A percentile compares a stretch with the other conserved stretches of the same genome.
These are phyloP conservation scores for Vultur gryphus DNA, from an alignment of 2,797 vertebrate genomes.

Conservation along the genomic window DNA sequence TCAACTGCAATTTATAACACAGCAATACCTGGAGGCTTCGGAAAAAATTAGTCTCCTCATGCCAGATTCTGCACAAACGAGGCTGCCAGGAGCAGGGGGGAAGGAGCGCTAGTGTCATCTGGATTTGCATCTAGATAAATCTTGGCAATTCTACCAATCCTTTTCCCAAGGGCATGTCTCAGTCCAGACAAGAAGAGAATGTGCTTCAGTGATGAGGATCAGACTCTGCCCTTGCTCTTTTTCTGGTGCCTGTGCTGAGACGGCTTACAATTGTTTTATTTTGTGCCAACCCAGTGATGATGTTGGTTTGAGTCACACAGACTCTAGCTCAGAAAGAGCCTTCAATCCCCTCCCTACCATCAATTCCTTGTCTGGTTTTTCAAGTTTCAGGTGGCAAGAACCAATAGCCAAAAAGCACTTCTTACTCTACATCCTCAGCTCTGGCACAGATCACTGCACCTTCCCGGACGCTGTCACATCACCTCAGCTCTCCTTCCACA, in stretches of 20 bases:
- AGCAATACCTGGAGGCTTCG: not conserved
- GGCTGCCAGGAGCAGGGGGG: not conserved
- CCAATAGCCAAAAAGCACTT: fast-evolving
- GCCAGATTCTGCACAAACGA: not conserved
- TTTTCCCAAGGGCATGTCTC: not conserved
- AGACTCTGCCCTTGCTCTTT: not conserved
- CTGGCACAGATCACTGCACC: not conserved
- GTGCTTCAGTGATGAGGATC: not conserved
- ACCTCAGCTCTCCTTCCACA: not conserved
- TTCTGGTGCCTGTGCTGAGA: not conserved
- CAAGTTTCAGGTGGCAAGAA: not conserved
- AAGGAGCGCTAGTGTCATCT: not conserved
- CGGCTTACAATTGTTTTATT: not conserved
- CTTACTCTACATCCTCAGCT: not conserved
- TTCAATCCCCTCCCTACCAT: not conserved
- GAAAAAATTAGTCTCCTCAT: not conserved
- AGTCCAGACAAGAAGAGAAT: fast-evolving
- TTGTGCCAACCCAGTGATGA: not conserved
- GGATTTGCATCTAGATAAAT: not conserved
- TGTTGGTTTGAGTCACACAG: not conserved
- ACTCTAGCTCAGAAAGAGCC: not conserved
- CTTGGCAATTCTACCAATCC: not conserved
- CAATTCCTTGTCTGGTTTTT: not conserved
- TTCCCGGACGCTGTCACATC: not conserved
- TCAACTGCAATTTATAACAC: not conserved